Percentiles rank a stretch among this genome's conserved stretches.
phyloP scores from a whole-genome alignment of 2,888 invertebrate genomes.

The Melieria crassipennis region DNA sequence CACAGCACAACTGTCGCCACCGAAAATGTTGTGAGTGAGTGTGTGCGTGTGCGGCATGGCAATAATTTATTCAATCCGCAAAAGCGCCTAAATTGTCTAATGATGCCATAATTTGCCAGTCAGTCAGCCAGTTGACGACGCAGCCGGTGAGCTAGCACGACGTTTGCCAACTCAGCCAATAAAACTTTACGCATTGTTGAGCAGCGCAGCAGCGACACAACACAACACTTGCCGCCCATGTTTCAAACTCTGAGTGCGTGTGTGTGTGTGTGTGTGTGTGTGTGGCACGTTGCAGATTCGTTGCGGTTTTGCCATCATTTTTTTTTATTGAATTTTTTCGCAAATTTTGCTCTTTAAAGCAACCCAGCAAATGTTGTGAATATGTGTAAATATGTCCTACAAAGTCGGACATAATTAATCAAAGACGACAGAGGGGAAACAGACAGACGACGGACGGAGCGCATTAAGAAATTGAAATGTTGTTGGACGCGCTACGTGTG shows the following conservation, averaged over 20 bases:
- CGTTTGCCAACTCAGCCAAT: constrained; percentile 1
- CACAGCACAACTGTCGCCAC: neutral
- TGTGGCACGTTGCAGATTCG: neutral
- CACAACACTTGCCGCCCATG: neutral
- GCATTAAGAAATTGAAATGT: too few species aligned
- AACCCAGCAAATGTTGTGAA: too few species aligned
- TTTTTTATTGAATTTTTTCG: too few species aligned
- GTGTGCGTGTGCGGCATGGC: constrained; percentile 1
- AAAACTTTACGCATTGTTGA: constrained; percentile 26
- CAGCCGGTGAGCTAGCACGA: neutral
- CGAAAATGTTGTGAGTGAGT: neutral
- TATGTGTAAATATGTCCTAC: too few species aligned
- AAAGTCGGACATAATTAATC: too few species aligned
- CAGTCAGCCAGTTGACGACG: neutral
- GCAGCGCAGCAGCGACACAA: constrained; percentile 2
- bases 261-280: neutral
- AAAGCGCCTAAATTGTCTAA: constrained; percentile 23
- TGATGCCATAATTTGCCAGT: constrained; percentile 24
- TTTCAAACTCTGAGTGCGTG: neutral
- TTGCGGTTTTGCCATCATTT: too few species aligned
- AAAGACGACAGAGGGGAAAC: too few species aligned
- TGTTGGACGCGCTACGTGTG: too few species aligned
- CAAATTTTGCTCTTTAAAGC: too few species aligned
- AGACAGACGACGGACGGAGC: too few species aligned
- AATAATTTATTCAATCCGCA: constrained; percentile 16